Base-by-base conservation (phyloP, 2,888 invertebrate species). In the Baronia brevicornis region DNA sequence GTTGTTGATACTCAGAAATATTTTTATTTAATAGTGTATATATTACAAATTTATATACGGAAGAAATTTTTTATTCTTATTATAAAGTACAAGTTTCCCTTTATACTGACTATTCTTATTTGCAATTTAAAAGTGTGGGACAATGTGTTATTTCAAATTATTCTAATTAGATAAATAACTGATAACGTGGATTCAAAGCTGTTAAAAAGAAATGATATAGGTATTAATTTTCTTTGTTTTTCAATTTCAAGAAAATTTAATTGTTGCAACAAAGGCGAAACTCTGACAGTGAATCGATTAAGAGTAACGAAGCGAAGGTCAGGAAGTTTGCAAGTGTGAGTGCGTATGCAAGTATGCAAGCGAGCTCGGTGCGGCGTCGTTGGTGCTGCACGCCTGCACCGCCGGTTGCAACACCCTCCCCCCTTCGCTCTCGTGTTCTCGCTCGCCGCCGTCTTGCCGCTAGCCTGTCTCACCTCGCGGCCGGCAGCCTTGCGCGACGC, bases 401-500 rank as follows among this genome's bases (percentile, higher is more conserved):
- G 82, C 75, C 64, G 67, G 80, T 80, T 84, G 84, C 84, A 82
- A 79, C 78, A 79, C 84, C 80, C 84, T 80, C 82, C 80, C 84
- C 82, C 78, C 82, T 74, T 79, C 78, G 60, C 75, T 79, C 77
- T 68, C 77, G 74, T 71, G 70, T 79, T 79, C 80, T 80, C 82
- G 69, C 77, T 80, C 84, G 77, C 69, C 70, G 77, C 71, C 74
- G 80, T 78, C 82, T 80, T 78, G 79, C 80, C 79, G 80, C 78
- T 79, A 72, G 80, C 82, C 79, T 79, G 82, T 84, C 84, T 82
- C 84, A 80, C 79, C 82, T 82, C 80, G 82, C 84, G 82, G 84
- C 82, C 84, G 82, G 80, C 80, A 80, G 80, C 82, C 80, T 80
- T 78, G 80, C 79, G 80, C 82, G 80, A 80, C 82, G 84, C 84